Evolutionary conservation across 2,797 vertebrate species (phyloP).

Genomic region (Linurgus olivaceus): DNA sequence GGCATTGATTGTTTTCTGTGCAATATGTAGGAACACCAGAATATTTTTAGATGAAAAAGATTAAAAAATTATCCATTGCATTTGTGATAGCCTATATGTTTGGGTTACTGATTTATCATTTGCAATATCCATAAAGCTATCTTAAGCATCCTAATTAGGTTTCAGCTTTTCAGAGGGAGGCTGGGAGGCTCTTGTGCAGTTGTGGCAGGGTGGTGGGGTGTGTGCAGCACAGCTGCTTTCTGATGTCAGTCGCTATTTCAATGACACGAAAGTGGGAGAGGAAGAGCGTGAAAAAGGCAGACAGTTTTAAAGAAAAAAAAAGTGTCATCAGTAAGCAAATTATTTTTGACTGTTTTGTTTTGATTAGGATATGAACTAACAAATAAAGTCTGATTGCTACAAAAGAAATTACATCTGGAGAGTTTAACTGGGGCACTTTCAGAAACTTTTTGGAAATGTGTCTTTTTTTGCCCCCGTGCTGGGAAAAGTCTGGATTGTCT

Average conservation of each 20-base stretch:
- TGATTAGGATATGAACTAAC: slow-evolving; percentile 69
- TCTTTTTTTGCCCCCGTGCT: not conserved
- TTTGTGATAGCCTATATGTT: slow-evolving; percentile 45
- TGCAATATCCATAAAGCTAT: slow-evolving; percentile 55
- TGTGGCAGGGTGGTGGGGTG: slow-evolving; percentile 23
- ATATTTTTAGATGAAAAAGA: slow-evolving; percentile 58
- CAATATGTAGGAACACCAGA: slow-evolving; percentile 11
- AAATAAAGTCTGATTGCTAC: slow-evolving; percentile 71
- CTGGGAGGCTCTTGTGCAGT: slow-evolving; percentile 55
- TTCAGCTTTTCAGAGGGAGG: slow-evolving; percentile 25
- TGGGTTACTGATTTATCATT: slow-evolving; percentile 34
- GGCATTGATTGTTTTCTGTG: slow-evolving; percentile 25
- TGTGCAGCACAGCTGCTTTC: slow-evolving; percentile 63
- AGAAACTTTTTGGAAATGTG: slow-evolving; percentile 25
- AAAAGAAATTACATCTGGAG: slow-evolving; percentile 70
- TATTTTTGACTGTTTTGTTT: slow-evolving; percentile 67
- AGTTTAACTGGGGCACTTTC: slow-evolving; percentile 55
- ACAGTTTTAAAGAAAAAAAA: slow-evolving; percentile 58
- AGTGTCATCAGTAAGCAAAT: slow-evolving; percentile 70
- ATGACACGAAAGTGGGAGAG: slow-evolving; percentile 50
- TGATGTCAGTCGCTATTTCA: slow-evolving; percentile 69
- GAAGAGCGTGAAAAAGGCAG: slow-evolving; percentile 60
- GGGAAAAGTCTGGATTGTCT: not conserved
- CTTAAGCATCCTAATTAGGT: slow-evolving; percentile 61
- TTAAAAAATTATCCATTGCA: slow-evolving; percentile 52